Conservation (phyloP, 2,797 vertebrate species). For the Megalops cyprinoides region DNA sequence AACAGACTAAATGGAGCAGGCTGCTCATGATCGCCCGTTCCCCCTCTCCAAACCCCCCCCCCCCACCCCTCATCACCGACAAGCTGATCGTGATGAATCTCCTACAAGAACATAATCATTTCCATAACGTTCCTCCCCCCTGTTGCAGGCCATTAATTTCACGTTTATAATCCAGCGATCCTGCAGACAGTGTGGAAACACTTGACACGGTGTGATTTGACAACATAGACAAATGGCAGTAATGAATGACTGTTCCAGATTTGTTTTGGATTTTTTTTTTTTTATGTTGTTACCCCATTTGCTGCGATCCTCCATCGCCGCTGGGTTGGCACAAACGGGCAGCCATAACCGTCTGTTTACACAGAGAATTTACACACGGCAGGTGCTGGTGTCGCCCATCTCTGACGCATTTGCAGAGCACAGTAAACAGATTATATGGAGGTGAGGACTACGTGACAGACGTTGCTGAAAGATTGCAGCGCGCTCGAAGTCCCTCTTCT, state of each 20-base stretch:
- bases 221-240: constrained; percentile 6
- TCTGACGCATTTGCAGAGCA: not conserved
- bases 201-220: constrained; percentile 20
- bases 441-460: not conserved
- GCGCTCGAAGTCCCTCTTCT: not conserved
- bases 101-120: constrained; percentile 20
- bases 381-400: not conserved
- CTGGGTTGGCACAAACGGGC: not conserved
- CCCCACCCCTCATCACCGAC: constrained; percentile 7
- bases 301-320: no score
- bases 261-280: constrained; percentile 6
- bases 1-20: not conserved
- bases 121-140: constrained; percentile 3
- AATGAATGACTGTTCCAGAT: not conserved
- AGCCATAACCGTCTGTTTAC: constrained; percentile 10
- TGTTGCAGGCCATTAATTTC: constrained; percentile 23
- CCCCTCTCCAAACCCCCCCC: no score
- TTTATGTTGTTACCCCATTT: not conserved
- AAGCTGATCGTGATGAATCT: constrained; percentile 28
- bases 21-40: constrained; percentile 3
- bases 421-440: not conserved
- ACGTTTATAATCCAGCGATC: constrained; percentile 19
- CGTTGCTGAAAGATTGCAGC: not conserved
- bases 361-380: constrained; percentile 5
- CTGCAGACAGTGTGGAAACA: constrained; percentile 2